phyloP scores from a whole-genome alignment of 92 coral and sea anemone genomes.

The Hydrozoanthus gracilis region DNA sequence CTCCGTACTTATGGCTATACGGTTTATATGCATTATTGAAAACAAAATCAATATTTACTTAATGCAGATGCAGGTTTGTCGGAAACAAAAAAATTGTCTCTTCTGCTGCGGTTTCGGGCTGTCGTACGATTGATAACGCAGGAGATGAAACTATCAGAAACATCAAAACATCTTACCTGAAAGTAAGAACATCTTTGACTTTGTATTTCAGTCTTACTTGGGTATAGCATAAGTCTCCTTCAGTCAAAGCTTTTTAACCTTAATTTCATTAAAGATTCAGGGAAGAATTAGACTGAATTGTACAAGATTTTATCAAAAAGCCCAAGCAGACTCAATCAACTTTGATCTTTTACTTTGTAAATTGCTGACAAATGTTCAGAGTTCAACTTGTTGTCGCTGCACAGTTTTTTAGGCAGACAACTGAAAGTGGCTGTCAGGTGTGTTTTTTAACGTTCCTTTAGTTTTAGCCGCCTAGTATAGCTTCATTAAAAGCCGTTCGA shows the following conservation, averaged over 20 bases:
- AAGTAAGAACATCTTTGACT: background rate
- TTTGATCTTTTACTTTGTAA: background rate
- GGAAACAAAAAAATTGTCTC: conserved; percentile 5
- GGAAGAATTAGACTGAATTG: background rate
- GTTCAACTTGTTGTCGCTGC: background rate
- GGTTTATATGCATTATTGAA: conserved; percentile 32
- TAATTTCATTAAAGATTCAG: conserved; percentile 20
- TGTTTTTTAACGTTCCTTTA: background rate
- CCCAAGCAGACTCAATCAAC: background rate
- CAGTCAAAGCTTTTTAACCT: background rate
- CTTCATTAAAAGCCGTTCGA: conserved; percentile 14
- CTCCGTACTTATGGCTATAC: conserved; percentile 15
- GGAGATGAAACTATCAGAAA: conserved; percentile 5
- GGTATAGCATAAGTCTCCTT: background rate
- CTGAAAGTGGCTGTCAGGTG: background rate
- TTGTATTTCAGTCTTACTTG: background rate
- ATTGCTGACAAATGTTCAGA: no score
- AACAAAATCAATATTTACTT: conserved; percentile 48
- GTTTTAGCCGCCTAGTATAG: background rate
- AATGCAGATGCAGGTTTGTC: conserved; percentile 31
- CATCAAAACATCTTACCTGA: conserved; percentile 6
- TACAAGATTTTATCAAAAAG: background rate
- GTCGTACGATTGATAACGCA: background rate
- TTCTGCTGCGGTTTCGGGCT: conserved; percentile 7
- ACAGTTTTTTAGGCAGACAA: background rate